Evolutionary conservation across 2,113 vertebrate genomes (phyloP).

Genomic region (Mesocricetus auratus): DNA sequence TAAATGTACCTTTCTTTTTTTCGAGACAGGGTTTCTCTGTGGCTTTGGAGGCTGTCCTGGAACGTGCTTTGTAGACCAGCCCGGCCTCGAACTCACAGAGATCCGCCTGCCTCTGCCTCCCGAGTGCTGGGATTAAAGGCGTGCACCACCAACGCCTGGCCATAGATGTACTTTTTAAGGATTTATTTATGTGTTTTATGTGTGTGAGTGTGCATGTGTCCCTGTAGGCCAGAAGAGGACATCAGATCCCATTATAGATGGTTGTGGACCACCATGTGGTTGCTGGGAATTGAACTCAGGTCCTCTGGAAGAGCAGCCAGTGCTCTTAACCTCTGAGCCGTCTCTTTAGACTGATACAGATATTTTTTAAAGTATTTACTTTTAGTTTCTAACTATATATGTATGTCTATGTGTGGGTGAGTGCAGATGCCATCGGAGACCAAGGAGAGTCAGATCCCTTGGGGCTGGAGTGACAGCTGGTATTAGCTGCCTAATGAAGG

Average conservation of each 20-base stretch:
- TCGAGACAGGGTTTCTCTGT: no score
- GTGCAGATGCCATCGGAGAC: background rate
- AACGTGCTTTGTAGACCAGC: no score
- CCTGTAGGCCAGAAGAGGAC: background rate
- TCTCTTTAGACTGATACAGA: background rate
- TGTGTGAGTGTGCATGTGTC: background rate
- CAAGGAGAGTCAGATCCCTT: background rate
- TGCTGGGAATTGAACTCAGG: background rate
- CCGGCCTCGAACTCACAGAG: no score
- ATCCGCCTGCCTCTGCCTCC: no score
- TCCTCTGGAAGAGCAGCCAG: background rate
- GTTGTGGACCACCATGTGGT: background rate
- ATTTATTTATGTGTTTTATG: background rate
- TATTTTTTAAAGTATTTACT: background rate
- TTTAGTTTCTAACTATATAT: background rate
- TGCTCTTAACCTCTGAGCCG: background rate
- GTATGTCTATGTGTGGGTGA: background rate
- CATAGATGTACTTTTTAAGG: no score
- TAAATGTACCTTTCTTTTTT: no score
- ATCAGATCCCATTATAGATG: background rate
- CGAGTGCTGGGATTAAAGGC: no score
- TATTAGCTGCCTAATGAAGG: background rate
- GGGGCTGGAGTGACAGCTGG: background rate
- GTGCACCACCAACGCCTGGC: no score
- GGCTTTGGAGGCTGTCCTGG: no score